These are phyloP conservation scores for Drosophila subpulchrella DNA, from an alignment of 1,140 invertebrate species.

Conservation along the genomic window DNA sequence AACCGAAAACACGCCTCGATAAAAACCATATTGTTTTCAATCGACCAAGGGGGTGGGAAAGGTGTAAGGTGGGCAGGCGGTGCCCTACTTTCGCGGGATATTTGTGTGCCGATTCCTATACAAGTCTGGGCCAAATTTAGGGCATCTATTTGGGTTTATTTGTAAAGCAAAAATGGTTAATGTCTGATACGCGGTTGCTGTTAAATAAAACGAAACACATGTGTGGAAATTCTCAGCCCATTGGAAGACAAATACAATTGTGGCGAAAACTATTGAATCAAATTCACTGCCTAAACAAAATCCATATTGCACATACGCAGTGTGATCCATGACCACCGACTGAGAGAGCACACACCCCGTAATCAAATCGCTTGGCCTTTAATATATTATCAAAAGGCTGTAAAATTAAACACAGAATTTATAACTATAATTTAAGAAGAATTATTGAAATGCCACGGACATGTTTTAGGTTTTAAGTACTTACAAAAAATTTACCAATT, in stretches of 20 bases:
- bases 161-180: slow-evolving; percentile 68
- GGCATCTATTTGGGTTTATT: slow-evolving; percentile 75
- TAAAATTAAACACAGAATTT: too few species aligned
- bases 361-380: slow-evolving; percentile 28
- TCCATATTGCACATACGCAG: slow-evolving; percentile 63
- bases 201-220: slow-evolving; percentile 71
- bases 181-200: slow-evolving; percentile 45
- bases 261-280: slow-evolving; percentile 13
- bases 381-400: background rate
- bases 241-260: slow-evolving; percentile 21
- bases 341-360: slow-evolving; percentile 26
- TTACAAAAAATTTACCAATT: too few species aligned
- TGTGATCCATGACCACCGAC: slow-evolving; percentile 36
- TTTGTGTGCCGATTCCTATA: slow-evolving; percentile 46
- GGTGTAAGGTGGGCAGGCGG: slow-evolving; percentile 71
- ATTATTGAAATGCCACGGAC: background rate
- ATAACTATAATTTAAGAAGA: background rate
- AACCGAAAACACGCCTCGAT: slow-evolving; percentile 51
- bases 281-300: slow-evolving; percentile 31
- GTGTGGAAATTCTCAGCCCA: slow-evolving; percentile 69
- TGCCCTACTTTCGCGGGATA: slow-evolving; percentile 63
- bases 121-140: slow-evolving; percentile 62
- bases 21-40: slow-evolving; percentile 76
- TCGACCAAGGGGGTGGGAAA: slow-evolving; percentile 5
- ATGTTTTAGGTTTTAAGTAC: too few species aligned